These are phyloP conservation scores for Eptesicus fuscus DNA, from an alignment of 2,113 vertebrate genomes.

Conservation along the genomic window DNA sequence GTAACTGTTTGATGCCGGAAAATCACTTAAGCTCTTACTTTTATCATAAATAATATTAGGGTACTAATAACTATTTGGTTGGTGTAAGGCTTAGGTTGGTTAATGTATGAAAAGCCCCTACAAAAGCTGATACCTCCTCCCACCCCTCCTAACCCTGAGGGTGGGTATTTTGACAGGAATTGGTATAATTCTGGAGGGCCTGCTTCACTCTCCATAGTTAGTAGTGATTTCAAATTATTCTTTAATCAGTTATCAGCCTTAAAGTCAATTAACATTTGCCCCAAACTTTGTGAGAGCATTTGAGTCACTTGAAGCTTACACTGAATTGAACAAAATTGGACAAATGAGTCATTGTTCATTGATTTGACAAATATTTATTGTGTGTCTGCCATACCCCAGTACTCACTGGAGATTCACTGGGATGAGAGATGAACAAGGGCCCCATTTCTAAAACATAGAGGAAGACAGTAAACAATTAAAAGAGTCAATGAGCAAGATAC, in stretches of 20 bases:
- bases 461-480: background rate
- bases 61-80: background rate
- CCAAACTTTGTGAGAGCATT: background rate
- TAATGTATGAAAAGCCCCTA: background rate
- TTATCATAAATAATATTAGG: background rate
- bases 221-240: slow-evolving; percentile 22
- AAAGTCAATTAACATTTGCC: slow-evolving; percentile 35
- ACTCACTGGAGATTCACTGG: background rate
- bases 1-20: background rate
- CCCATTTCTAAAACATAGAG: background rate
- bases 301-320: slow-evolving; percentile 54
- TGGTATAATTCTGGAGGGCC: background rate
- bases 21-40: background rate
- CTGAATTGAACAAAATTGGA: no score
- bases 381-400: background rate
- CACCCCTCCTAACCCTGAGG: rapidly evolving
- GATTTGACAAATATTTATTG: background rate
- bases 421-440: background rate
- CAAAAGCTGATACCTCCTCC: no score
- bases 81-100: background rate
- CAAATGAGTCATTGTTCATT: no score
- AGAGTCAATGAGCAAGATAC: background rate
- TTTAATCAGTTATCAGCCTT: slow-evolving; percentile 18
- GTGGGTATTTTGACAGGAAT: background rate
- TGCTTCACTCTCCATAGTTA: background rate